Evolutionary conservation across 2,797 vertebrate species (phyloP).

Genomic region (Danio aesculapii): DNA sequence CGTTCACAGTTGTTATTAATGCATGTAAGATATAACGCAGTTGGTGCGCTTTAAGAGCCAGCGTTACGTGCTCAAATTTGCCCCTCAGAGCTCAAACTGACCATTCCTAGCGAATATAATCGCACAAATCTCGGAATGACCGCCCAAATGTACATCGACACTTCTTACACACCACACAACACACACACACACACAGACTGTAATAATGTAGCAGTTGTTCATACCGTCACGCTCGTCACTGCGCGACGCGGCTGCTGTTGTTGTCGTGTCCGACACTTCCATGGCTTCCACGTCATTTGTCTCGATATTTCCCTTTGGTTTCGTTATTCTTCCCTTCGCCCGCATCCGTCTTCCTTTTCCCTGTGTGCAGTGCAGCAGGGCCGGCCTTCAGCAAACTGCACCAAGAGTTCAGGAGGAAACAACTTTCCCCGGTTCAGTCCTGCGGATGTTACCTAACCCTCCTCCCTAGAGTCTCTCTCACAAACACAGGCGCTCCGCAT

Average conservation of each 20-base stretch:
- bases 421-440: slow-evolving; percentile 82
- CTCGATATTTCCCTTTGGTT: slow-evolving; percentile 13
- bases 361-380: slow-evolving; percentile 26
- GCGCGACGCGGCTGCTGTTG: slow-evolving; percentile 40
- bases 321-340: slow-evolving; percentile 4
- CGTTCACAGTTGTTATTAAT: not conserved
- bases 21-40: not conserved
- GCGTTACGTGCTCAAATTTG: not conserved
- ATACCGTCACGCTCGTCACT: slow-evolving; percentile 50
- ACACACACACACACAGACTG: not conserved
- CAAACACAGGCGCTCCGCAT: not conserved
- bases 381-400: slow-evolving; percentile 16
- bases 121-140: not conserved
- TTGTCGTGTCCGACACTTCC: slow-evolving; percentile 64
- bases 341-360: slow-evolving; percentile 47
- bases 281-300: slow-evolving; percentile 48
- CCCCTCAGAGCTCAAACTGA: not conserved
- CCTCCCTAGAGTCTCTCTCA: slow-evolving; percentile 67
- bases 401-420: slow-evolving; percentile 81
- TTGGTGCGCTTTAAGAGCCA: not conserved
- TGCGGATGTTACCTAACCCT: slow-evolving; percentile 79
- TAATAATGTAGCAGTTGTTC: not conserved
- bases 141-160: not conserved
- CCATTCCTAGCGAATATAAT: not conserved
- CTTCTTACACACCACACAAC: too few species aligned